Conservation (phyloP, 1,140 invertebrate species). For the Drosophila gunungcola region DNA sequence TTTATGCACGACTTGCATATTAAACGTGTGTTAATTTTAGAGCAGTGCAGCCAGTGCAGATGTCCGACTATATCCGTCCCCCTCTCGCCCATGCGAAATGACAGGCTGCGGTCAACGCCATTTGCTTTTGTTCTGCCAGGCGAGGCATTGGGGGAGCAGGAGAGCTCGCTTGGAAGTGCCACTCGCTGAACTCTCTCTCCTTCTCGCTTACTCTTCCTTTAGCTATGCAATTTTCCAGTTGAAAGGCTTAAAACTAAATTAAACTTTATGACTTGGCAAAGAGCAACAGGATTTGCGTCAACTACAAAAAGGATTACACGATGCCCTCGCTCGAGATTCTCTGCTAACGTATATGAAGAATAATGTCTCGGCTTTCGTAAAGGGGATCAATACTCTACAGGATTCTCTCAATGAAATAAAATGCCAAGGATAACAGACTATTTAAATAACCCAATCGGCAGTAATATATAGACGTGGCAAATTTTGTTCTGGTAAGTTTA, state of each 20-base stretch:
- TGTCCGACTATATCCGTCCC: slow-evolving; percentile 1
- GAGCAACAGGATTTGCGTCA: slow-evolving; percentile 75
- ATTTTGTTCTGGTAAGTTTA: too few relatives aligned
- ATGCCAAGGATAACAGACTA: background rate
- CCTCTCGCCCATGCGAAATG: slow-evolving; percentile 19
- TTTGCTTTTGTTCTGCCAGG: slow-evolving; percentile 25
- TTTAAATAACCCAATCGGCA: background rate
- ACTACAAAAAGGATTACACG: slow-evolving; percentile 81
- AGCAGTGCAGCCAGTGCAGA: slow-evolving; percentile 47
- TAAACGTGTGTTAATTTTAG: slow-evolving; percentile 83
- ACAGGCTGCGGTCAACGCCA: slow-evolving; percentile 52
- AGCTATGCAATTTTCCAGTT: slow-evolving; percentile 80
- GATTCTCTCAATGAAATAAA: slow-evolving; percentile 12
- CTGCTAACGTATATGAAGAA: slow-evolving; percentile 63
- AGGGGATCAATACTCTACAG: slow-evolving; percentile 41
- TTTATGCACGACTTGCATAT: slow-evolving; percentile 83
- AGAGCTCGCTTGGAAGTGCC: slow-evolving; percentile 58
- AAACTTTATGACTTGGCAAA: slow-evolving; percentile 80
- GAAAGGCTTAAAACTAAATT: slow-evolving; percentile 83
- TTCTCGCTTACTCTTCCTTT: slow-evolving; percentile 22
- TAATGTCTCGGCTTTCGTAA: slow-evolving; percentile 58
- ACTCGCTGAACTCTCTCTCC: slow-evolving; percentile 36
- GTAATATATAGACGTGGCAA: background rate
- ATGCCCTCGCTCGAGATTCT: slow-evolving; percentile 15
- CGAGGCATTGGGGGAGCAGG: background rate